Evolutionary conservation across 2,113 vertebrate species (phyloP), one percentile per base, ranked within the genome.

Genomic region (Eleginops maclovinus): DNA sequence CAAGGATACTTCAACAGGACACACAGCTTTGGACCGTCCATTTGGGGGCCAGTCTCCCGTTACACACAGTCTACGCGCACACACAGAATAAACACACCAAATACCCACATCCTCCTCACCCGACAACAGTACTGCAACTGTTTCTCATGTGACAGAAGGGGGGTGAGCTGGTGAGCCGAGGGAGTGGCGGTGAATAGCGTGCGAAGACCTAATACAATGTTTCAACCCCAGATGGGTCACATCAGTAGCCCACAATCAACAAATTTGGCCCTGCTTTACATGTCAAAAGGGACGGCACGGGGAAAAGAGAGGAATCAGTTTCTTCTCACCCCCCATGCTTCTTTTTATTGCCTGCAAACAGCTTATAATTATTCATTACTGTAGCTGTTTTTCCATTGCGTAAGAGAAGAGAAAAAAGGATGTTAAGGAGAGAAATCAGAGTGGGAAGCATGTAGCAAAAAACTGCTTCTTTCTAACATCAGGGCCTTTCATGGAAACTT

Each of bases 231-330:
- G 90, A 93, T 90, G 88, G 90, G 92, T 92, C 91, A 93, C 91
- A 93, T 94, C 91, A 90, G 89, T 88, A 91, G 88, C 89, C 88
- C 83, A 31, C 82, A 93, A 94, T 93, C 89, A 93, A 93, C 90
- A 91, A 89, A 91, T 89, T 83, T 89, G 61, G 73, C 61, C 67
- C 81, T 85, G 91, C 90, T 88, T 89, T 79, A 84, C 63, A 90
- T 91, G 89, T 92, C 81, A 91, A 77, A 82, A 78, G 74, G 51
- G 78, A 82, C 79, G 44, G 75, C 56, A 63, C 36, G 64, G 70
- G 62, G 51, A 74, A 79, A 67, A 79, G 31, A 84, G 68, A 84
- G 71, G 87, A 75, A 85, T 83, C 83, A 79, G 79, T 61, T 68
- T 72, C 76, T 69, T 59, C 44, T 78, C 66, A 36, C 24, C 66